phyloP scores from a whole-genome alignment of 1,140 invertebrate genomes.

The Hydropsyche tenuis region DNA sequence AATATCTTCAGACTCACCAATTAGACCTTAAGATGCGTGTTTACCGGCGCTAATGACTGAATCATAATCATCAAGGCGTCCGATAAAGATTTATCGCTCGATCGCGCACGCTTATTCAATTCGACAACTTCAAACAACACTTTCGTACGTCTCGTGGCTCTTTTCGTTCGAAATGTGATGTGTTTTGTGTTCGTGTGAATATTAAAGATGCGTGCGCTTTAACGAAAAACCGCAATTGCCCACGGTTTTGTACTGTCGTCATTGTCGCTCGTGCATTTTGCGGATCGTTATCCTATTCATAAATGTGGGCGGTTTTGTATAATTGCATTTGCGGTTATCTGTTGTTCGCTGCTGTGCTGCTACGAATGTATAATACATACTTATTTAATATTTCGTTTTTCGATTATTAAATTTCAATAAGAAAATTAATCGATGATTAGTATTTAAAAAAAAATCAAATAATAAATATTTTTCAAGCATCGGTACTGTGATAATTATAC shows the following conservation, averaged over 20 bases:
- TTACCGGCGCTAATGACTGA: constrained; percentile 37
- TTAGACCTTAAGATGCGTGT: constrained; percentile 36
- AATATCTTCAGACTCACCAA: constrained; percentile 34
- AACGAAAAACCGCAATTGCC: background rate
- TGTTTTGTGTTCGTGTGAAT: no score
- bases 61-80: constrained; percentile 28
- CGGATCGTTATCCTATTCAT: constrained; percentile 21
- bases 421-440: no score
- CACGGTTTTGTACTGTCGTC: background rate
- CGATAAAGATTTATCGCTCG: constrained; percentile 21
- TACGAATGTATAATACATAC: no score
- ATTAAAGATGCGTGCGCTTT: background rate
- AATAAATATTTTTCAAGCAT: no score
- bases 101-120: constrained; percentile 2
- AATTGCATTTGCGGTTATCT: constrained; percentile 24
- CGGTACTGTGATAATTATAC: background rate
- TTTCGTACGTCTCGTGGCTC: background rate
- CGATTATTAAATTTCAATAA: no score
- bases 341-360: no score
- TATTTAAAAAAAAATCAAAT: no score
- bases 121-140: background rate
- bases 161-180: no score
- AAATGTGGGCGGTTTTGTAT: constrained; percentile 17
- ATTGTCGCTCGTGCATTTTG: constrained; percentile 16
- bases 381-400: no score